phyloP scores from a whole-genome alignment of 2,797 vertebrate genomes.

The Tokudaia muenninki region DNA sequence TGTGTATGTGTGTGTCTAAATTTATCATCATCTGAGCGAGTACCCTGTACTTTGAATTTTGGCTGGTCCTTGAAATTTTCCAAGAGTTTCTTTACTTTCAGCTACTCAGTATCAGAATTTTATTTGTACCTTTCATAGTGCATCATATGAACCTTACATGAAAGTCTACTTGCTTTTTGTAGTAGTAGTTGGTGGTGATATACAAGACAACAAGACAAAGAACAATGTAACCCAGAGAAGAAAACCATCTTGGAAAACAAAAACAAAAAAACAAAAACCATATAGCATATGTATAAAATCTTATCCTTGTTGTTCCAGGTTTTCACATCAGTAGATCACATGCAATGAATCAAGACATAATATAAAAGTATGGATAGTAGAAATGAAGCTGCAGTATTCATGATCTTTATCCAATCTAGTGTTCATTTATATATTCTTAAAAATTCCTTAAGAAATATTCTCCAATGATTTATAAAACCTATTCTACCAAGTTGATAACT shows the following conservation, averaged over 20 bases:
- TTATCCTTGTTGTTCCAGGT: not conserved
- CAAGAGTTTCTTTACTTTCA: not conserved
- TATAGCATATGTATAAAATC: not conserved
- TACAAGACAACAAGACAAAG: not conserved
- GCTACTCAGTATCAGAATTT: not conserved
- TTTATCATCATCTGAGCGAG: not conserved
- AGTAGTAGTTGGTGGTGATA: not conserved
- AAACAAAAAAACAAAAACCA: not conserved
- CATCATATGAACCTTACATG: not conserved
- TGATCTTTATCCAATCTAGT: not conserved
- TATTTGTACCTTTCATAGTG: not conserved
- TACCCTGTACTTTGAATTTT: not conserved
- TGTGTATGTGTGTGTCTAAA: not conserved
- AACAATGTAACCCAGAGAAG: not conserved
- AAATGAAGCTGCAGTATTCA: not conserved
- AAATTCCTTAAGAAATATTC: not conserved
- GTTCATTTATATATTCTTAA: not conserved
- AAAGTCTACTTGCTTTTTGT: not conserved
- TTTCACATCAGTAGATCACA: not conserved
- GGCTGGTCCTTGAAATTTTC: not conserved
- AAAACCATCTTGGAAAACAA: not conserved
- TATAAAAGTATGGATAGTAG: not conserved
- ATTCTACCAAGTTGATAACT: conserved; percentile 34
- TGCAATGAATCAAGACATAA: not conserved
- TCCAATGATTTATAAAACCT: conserved; percentile 10